Percentiles rank a stretch among this genome's conserved stretches.
phyloP scores from a whole-genome alignment of 2,113 vertebrate species.

The Ellobius talpinus region DNA sequence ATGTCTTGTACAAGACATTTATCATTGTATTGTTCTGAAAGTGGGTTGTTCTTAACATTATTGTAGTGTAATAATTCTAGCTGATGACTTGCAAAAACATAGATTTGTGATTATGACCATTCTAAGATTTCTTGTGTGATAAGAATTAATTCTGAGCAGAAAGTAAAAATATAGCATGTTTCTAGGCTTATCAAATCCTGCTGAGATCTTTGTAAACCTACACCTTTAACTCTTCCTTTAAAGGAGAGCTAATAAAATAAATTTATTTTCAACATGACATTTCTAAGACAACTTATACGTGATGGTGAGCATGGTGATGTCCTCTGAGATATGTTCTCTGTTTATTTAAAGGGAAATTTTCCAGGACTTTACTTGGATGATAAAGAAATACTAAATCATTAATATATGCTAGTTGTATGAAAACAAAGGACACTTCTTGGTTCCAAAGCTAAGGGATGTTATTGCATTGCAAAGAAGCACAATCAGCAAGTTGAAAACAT shows the following conservation, averaged over 20 bases:
- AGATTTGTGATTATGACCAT: background rate
- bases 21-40: background rate
- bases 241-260: slow-evolving; percentile 22
- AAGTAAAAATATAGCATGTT: background rate
- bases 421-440: background rate
- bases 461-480: background rate
- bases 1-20: background rate
- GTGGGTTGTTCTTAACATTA: background rate
- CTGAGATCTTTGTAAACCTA: background rate
- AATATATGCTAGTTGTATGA: background rate
- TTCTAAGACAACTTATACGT: slow-evolving; percentile 17
- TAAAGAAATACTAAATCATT: background rate
- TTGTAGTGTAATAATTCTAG: background rate
- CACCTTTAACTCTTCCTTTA: slow-evolving; percentile 4
- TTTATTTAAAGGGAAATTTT: slow-evolving; percentile 13
- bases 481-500: background rate
- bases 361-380: background rate
- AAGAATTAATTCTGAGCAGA: background rate
- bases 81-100: background rate
- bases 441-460: background rate
- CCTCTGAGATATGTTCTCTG: background rate
- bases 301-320: background rate
- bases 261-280: slow-evolving; percentile 11
- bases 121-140: background rate
- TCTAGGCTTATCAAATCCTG: background rate